Conservation (phyloP, 2,113 vertebrate genomes). For the Mixornis gularis region DNA sequence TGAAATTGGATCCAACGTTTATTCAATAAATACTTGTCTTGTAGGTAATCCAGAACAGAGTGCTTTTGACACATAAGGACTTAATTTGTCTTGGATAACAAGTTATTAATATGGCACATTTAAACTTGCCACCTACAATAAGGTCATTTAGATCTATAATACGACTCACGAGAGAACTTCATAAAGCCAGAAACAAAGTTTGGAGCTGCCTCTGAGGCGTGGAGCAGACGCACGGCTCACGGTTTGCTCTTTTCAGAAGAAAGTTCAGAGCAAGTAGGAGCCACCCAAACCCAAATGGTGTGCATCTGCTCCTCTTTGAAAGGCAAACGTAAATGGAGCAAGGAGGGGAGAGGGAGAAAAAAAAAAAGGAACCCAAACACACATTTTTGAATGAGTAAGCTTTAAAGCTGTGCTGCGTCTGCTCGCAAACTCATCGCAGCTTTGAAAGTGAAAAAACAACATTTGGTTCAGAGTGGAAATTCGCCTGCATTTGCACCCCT, state of each 20-base stretch:
- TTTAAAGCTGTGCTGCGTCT: conserved; percentile 39
- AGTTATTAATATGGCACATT: conserved; percentile 80
- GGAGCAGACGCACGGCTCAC: not conserved
- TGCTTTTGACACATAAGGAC: conserved; percentile 79
- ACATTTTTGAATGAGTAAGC: conserved; percentile 29
- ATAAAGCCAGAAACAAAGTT: conserved; percentile 25
- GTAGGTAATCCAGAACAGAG: conserved; percentile 76
- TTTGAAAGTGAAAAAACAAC: conserved; percentile 25
- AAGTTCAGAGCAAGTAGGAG: conserved; percentile 9
- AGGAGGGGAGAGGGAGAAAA: not conserved
- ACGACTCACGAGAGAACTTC: conserved; percentile 46
- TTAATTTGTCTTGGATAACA: conserved; percentile 81
- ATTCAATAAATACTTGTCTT: conserved; percentile 84
- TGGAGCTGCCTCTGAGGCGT: not conserved
- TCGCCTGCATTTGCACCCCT: conserved; percentile 11
- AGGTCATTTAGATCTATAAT: conserved; percentile 67
- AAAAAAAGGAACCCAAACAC: not conserved
- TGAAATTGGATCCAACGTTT: conserved; percentile 81
- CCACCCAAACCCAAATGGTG: conserved; percentile 2
- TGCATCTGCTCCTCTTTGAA: conserved; percentile 30
- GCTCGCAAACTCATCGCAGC: conserved; percentile 27
- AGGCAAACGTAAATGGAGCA: conserved; percentile 1
- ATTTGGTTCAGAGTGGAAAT: conserved; percentile 24
- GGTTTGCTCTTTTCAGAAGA: not conserved
- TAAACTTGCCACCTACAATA: conserved; percentile 75